These are phyloP conservation scores for Osmerus mordax DNA, from an alignment of 2,113 vertebrate genomes.

Conservation along the genomic window DNA sequence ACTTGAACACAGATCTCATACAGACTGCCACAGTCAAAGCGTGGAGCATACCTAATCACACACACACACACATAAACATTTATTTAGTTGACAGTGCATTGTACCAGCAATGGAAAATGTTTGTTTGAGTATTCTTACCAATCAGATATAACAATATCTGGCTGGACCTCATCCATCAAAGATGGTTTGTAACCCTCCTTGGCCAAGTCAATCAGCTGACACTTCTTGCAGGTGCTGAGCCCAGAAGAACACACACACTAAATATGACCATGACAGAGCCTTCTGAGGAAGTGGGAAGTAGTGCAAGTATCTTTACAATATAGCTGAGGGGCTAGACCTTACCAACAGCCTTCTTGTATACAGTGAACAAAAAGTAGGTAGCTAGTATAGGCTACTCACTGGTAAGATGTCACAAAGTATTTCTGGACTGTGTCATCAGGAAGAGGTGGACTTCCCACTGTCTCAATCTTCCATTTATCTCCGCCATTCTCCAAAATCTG, in stretches of 20 bases:
- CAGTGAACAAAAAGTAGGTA: neutral
- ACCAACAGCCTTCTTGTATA: neutral
- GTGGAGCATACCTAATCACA: conserved; percentile 66
- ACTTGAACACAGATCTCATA: conserved; percentile 65
- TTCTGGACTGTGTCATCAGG: conserved; percentile 49
- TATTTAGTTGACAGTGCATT: neutral
- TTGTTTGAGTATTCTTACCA: conserved; percentile 59
- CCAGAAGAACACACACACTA: neutral
- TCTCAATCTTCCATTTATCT: conserved; percentile 56
- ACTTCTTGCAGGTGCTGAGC: conserved; percentile 62
- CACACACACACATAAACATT: conserved; percentile 11
- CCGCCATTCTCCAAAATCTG: conserved; percentile 54
- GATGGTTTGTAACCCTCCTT: conserved; percentile 60
- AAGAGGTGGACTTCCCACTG: neutral
- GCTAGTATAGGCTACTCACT: conserved; percentile 43
- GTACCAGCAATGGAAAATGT: neutral
- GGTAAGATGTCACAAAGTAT: conserved; percentile 70
- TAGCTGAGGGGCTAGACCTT: no score
- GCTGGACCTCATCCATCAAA: conserved; percentile 67
- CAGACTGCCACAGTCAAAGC: conserved; percentile 63
- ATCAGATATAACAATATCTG: conserved; percentile 68
- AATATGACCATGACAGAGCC: no score
- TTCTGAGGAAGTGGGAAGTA: no score
- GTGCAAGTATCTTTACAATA: no score
- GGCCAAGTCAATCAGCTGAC: conserved; percentile 63